Base-by-base conservation (phyloP, 2,888 invertebrate genomes). In the Rhagium mordax region DNA sequence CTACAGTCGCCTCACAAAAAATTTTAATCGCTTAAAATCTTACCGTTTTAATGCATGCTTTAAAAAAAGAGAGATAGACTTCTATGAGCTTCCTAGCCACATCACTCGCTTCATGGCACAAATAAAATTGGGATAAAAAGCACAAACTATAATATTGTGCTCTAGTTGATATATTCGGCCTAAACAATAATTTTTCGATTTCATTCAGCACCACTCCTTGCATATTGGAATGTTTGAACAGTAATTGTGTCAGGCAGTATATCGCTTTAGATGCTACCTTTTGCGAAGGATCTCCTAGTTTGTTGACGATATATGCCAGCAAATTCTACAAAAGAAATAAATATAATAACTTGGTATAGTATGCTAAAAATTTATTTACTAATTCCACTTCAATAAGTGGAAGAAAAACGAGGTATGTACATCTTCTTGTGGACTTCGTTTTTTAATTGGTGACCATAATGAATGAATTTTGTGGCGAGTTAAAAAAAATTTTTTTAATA, bases 11-110 rank as follows among this genome's bases (percentile, higher is more conserved):
- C n/a, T n/a, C n/a, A n/a, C n/a, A n/a, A n/a, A n/a, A n/a, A n/a
- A n/a, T n/a, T n/a, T n/a, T n/a, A n/a, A n/a, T n/a, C n/a, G n/a
- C n/a, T n/a, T n/a, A n/a, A n/a, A 41, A 41, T 29, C 80, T 81
- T 81, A 93, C 93, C 90, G 92, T 93, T 85, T 97, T 96, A 4
- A 97, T 92, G 70, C 94, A 93, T 61, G 96, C 95, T 88, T 97
- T 98, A 89, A 99, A 99, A 86, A 99, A 96, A 0, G 96, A 93
- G 86, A 99, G 97, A 87, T 99, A 99, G 62, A 99, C 94, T 77
- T 94, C 91, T 55, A 99, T 95, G 33, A 99, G 89, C 81, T 93
- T 94, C 79, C 93, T 92, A 0, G 98, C 97, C 15, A 98, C 91
- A 60, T 92, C 90, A 3, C 89, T 89, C 78, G 96, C 95, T 2